A percentile compares a stretch with the other conserved stretches of the same genome.
Evolutionary conservation across 2,888 invertebrate genomes (phyloP).

Genomic region (Leptinotarsa haldemani): DNA sequence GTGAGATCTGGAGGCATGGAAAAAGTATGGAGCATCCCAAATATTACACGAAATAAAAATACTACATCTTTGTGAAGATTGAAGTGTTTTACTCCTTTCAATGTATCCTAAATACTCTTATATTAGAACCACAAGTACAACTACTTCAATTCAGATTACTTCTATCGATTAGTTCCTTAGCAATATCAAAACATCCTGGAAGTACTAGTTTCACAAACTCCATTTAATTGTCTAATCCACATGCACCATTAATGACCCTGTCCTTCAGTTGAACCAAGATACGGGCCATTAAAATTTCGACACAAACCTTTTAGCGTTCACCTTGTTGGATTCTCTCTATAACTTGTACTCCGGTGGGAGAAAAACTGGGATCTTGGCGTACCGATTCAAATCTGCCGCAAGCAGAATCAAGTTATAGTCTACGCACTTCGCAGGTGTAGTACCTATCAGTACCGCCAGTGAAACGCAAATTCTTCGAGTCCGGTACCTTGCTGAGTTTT

Average conservation of each 20-base stretch:
- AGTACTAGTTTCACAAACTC: not conserved
- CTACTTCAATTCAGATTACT: too few relatives aligned
- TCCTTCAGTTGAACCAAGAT: not conserved
- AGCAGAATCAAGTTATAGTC: conserved; percentile 15
- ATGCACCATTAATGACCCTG: conserved; percentile 4
- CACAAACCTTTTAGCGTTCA: conserved; percentile 21
- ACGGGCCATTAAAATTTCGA: conserved; percentile 22
- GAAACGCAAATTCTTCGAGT: not conserved
- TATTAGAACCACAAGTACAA: too few relatives aligned
- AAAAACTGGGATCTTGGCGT: conserved; percentile 6
- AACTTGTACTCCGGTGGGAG: conserved; percentile 19
- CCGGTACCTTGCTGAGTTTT: not conserved
- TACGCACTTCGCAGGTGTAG: not conserved
- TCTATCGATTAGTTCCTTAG: too few relatives aligned
- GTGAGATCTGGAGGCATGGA: too few relatives aligned
- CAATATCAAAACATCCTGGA: too few relatives aligned
- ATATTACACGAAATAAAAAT: too few relatives aligned
- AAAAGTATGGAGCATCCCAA: too few relatives aligned
- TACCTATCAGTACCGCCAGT: not conserved
- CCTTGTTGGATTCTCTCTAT: conserved; percentile 19
- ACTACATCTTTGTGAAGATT: too few relatives aligned
- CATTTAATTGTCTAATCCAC: not conserved
- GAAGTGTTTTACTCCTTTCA: too few relatives aligned
- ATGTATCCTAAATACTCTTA: too few relatives aligned
- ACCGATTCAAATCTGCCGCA: conserved; percentile 11